A percentile compares a stretch with the other conserved stretches of the same genome.
These are phyloP conservation scores for Tenthredo scrophulariae DNA, from an alignment of 2,888 invertebrate genomes.

Conservation along the genomic window DNA sequence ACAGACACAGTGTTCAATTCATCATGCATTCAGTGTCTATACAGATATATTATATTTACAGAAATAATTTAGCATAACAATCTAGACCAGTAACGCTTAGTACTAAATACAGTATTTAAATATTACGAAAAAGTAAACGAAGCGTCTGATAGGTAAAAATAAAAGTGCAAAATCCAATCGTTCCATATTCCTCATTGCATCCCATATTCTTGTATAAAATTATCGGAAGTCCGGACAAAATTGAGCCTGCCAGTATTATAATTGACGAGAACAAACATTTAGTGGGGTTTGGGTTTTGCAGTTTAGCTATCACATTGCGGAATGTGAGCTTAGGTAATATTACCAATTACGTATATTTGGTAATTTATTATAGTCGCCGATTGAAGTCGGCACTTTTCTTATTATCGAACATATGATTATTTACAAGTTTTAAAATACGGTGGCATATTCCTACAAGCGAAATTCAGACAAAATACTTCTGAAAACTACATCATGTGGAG, in stretches of 20 bases:
- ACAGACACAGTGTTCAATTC: conserved; percentile 54
- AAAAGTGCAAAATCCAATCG: conserved; percentile 9
- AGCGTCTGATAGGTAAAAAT: conserved; percentile 33
- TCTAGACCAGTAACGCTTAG: conserved; percentile 32
- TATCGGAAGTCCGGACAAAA: conserved; percentile 19
- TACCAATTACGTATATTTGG: not conserved
- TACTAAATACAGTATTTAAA: conserved; percentile 31
- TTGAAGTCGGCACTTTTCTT: conserved; percentile 34
- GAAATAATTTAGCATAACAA: conserved; percentile 60
- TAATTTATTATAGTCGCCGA: conserved; percentile 1
- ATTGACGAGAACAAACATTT: conserved; percentile 40
- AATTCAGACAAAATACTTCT: not conserved
- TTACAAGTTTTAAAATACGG: conserved; percentile 30
- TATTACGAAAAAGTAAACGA: conserved; percentile 23
- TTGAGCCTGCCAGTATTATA: conserved; percentile 17
- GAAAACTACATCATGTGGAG: not conserved
- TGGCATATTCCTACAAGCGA: not conserved
- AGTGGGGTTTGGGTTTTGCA: not conserved
- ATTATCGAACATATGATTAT: conserved; percentile 38
- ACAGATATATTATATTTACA: conserved; percentile 61
- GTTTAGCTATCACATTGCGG: conserved; percentile 13
- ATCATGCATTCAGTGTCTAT: conserved; percentile 17
- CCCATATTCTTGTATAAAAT: conserved; percentile 25
- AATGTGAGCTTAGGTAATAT: conserved; percentile 23
- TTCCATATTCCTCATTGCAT: not conserved